These are phyloP conservation scores for Baryphthengus martii DNA, from an alignment of 2,113 vertebrate genomes.

Conservation along the genomic window DNA sequence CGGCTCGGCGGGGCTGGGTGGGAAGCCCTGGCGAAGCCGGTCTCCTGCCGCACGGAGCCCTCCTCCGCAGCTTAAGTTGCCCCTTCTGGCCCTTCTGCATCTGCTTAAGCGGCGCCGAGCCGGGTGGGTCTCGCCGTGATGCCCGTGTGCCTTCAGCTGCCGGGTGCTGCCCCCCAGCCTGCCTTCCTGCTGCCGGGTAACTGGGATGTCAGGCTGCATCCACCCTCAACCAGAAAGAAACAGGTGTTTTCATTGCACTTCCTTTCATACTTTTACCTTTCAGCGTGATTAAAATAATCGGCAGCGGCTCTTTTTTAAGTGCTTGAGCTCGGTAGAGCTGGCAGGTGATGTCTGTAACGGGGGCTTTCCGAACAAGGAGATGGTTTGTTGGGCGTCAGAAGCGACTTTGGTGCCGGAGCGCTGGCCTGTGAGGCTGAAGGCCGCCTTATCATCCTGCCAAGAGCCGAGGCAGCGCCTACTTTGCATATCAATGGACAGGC, in stretches of 20 bases:
- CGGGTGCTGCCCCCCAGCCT: neutral
- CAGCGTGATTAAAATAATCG: rapidly evolving
- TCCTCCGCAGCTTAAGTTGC: neutral
- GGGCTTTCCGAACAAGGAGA: rapidly evolving
- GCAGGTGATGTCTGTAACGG: rapidly evolving
- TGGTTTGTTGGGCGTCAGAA: neutral
- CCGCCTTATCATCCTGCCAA: neutral
- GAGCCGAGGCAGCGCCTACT: neutral
- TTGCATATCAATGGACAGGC: neutral
- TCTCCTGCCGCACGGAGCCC: neutral
- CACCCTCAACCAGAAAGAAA: rapidly evolving
- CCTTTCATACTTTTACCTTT: rapidly evolving
- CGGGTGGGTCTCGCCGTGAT: neutral
- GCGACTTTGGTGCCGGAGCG: rapidly evolving
- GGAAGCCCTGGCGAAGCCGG: neutral
- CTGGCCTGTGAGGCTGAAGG: rapidly evolving
- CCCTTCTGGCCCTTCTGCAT: too few relatives aligned
- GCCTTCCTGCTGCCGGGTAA: rapidly evolving
- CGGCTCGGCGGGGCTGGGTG: neutral
- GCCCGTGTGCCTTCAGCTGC: neutral
- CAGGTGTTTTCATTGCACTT: rapidly evolving
- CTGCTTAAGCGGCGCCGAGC: neutral
- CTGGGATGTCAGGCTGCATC: rapidly evolving
- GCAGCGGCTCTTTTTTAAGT: rapidly evolving
- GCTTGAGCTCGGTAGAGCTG: rapidly evolving